These are phyloP conservation scores for Lagorchestes hirsutus DNA, from an alignment of 2,797 vertebrate species.

Conservation along the genomic window DNA sequence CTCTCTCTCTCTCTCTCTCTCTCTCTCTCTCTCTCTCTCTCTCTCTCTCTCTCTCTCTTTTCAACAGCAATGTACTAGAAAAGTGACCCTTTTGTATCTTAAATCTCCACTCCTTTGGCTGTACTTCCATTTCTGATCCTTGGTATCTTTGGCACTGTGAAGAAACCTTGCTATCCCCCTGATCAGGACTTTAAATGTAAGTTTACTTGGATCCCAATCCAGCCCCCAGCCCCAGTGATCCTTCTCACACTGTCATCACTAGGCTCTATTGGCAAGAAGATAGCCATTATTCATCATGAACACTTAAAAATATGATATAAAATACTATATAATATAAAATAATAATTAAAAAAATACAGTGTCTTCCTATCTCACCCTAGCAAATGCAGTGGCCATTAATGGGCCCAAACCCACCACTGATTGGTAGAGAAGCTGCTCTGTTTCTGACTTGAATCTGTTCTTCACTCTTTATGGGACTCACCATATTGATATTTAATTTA, in stretches of 20 bases:
- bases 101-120: background rate
- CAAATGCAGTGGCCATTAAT: background rate
- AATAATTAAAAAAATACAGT: background rate
- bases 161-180: background rate
- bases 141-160: background rate
- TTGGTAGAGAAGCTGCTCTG: background rate
- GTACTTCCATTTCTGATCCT: background rate
- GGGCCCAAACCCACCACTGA: background rate
- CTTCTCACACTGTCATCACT: background rate
- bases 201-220: background rate
- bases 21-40: too few species aligned
- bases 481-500: background rate
- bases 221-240: background rate
- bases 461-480: background rate
- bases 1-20: too few species aligned
- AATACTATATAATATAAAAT: too few species aligned
- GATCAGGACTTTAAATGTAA: background rate
- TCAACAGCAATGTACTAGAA: too few species aligned
- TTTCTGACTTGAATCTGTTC: background rate
- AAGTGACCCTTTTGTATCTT: background rate
- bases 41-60: too few species aligned
- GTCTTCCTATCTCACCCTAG: background rate
- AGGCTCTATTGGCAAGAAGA: background rate
- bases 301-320: background rate
- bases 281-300: background rate